A percentile compares a stretch with the other conserved stretches of the same genome.
Evolutionary conservation across 1,140 invertebrate species (phyloP).

Genomic region (Tetragonula clypearis): DNA sequence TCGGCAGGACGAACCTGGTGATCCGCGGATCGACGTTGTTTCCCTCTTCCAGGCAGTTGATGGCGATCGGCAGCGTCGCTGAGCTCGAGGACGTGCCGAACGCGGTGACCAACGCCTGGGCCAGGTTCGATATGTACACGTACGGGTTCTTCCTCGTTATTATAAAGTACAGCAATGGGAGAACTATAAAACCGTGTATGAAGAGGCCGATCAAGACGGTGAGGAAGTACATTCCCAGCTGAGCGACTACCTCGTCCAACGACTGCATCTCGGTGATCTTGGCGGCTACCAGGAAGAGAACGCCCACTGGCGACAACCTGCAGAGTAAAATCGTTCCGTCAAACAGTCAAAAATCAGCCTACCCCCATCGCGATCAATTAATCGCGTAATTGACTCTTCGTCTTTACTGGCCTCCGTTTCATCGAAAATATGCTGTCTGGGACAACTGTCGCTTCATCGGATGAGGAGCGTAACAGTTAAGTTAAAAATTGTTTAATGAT

Average conservation of each 20-base stretch:
- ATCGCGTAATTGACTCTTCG: too few relatives aligned
- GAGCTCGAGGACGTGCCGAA: constrained; percentile 91
- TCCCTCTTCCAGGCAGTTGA: constrained; percentile 90
- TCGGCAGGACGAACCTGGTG: constrained; percentile 92
- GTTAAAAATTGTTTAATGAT: too few relatives aligned
- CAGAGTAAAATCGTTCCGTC: neutral
- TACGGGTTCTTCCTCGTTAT: constrained; percentile 87
- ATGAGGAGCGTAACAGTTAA: too few relatives aligned
- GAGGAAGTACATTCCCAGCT: constrained; percentile 91
- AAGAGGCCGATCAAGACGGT: constrained; percentile 90
- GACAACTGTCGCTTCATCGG: too few relatives aligned
- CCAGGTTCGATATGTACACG: constrained; percentile 87
- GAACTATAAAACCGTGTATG: constrained; percentile 89
- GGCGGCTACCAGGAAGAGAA: constrained; percentile 90
- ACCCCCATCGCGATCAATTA: too few relatives aligned
- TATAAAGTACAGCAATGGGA: constrained; percentile 87
- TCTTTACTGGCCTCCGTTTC: too few relatives aligned
- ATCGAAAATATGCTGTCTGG: too few relatives aligned
- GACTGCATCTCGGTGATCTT: constrained; percentile 92
- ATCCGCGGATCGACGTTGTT: constrained; percentile 89
- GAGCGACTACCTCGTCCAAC: constrained; percentile 86
- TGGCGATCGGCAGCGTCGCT: constrained; percentile 88
- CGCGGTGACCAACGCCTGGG: constrained; percentile 88
- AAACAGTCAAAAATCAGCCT: neutral
- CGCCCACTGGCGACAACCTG: constrained; percentile 90